Evolutionary conservation across 2,888 invertebrate species (phyloP).

Genomic region (Campopleginae sp.): DNA sequence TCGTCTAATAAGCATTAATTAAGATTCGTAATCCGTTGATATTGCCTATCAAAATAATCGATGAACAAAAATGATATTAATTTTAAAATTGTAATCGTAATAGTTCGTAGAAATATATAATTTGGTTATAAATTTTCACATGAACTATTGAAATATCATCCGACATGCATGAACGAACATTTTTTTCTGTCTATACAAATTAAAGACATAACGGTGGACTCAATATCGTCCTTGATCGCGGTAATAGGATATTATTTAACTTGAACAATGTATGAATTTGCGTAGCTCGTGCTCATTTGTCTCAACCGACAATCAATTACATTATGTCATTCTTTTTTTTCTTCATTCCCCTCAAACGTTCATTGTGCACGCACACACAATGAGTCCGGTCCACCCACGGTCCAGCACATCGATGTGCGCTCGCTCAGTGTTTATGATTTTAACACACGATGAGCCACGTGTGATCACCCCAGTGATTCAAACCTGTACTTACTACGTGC

Average conservation of each 20-base stretch:
- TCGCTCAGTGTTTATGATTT: conserved; percentile 18
- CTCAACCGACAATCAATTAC: conserved; percentile 39
- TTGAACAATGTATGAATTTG: conserved; percentile 19
- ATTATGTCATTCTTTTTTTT: conserved; percentile 38
- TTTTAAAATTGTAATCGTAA: neutral
- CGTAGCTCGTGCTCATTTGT: conserved; percentile 34
- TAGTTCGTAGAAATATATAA: neutral
- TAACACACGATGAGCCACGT: conserved; percentile 8
- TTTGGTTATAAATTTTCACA: neutral
- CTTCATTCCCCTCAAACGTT: conserved; percentile 22
- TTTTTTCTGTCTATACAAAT: neutral
- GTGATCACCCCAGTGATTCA: conserved; percentile 58
- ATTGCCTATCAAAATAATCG: neutral
- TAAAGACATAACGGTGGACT: conserved; percentile 3
- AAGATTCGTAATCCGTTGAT: neutral
- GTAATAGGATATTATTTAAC: neutral
- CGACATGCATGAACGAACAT: neutral
- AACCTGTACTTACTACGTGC: conserved; percentile 54
- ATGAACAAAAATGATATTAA: neutral
- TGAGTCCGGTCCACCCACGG: conserved; percentile 56
- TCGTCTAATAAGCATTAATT: neutral
- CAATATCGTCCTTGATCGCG: conserved; percentile 43
- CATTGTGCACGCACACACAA: conserved; percentile 40
- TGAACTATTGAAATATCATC: neutral
- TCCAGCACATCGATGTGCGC: conserved; percentile 6